These are phyloP conservation scores for Mallotus villosus DNA, from an alignment of 2,797 vertebrate genomes.

Conservation along the genomic window DNA sequence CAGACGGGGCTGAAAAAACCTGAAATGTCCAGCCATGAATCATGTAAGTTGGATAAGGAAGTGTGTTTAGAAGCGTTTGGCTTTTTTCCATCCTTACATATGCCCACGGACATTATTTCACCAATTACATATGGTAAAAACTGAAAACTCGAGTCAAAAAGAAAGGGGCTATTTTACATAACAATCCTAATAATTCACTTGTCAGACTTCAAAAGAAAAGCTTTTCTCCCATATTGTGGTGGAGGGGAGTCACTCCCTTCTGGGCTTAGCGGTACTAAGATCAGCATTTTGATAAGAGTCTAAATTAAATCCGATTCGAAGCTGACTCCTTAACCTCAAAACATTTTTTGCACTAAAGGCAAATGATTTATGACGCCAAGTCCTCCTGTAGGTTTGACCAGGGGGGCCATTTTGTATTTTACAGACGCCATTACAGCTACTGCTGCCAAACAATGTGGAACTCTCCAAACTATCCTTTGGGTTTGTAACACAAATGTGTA, in stretches of 20 bases:
- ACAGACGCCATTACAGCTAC: background rate
- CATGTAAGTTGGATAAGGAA: slow-evolving; percentile 11
- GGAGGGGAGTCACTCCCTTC: slow-evolving; percentile 19
- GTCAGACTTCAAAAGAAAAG: slow-evolving; percentile 67
- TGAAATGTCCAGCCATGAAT: slow-evolving; percentile 38
- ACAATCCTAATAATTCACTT: slow-evolving; percentile 46
- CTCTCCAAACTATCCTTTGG: too few relatives aligned
- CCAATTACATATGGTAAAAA: slow-evolving; percentile 8
- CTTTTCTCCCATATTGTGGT: slow-evolving; percentile 31
- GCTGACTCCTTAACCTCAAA: slow-evolving; percentile 55
- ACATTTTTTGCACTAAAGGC: slow-evolving; percentile 38
- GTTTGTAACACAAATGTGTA: too few relatives aligned
- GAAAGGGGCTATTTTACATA: slow-evolving; percentile 28
- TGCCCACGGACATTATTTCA: background rate
- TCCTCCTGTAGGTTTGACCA: background rate
- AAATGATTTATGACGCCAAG: background rate
- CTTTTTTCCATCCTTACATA: background rate
- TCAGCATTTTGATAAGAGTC: background rate
- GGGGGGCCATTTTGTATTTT: background rate
- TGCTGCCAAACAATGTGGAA: too few relatives aligned
- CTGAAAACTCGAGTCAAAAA: slow-evolving; percentile 24
- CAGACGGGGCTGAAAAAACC: slow-evolving; percentile 25
- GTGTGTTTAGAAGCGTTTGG: background rate
- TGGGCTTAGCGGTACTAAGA: slow-evolving; percentile 19
- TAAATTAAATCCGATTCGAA: too few relatives aligned